Base-by-base conservation (phyloP, 2,113 vertebrate species). In the Eulacestoma nigropectus region DNA sequence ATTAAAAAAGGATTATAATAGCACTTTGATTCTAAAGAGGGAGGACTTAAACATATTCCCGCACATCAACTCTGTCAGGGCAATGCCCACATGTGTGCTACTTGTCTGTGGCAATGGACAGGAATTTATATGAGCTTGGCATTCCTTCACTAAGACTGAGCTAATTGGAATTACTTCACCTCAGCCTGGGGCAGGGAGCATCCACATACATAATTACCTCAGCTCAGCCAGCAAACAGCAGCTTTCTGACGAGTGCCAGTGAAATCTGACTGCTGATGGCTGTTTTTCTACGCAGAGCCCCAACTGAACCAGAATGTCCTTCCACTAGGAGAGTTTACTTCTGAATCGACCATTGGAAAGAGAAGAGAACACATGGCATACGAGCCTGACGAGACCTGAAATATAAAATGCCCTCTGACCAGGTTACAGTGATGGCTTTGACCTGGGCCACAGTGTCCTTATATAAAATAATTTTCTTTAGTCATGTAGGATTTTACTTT, bases 201-300 rank as follows among this genome's bases (percentile, higher is more conserved):
- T 73, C 19, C 56, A 39, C 30, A 39, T 0, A 0, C 11, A 49
- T 1, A 23, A 5, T 64, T 60, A 74, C 6, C 7, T 44, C 33
- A 69, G 11, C 11, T 46, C 55, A 89, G 47, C 9, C 15, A 39
- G 27, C 9, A 63, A 65, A 79, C 0, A 0, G 16, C 15, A 52
- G 9, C 25, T 56, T 76, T 33, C 13, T 87, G 46, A 72, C 11
- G 1, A 4, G 3, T 27, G 30, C 30, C 39, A 22, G 26, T 55
- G 56, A 74, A 89, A 70, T 67, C 27, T 2, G 3, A 4, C 16
- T 77, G 29, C 11, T 81, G 10, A 47, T 75, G 27, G 17, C 9
- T 35, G 2, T 64, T 29, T 50, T 72, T 39, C 46, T 42, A 0
- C n/a, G 27, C 21, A 55, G 22, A 82, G 16, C 8, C 12, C 27